phyloP scores from a whole-genome alignment of 2,113 vertebrate genomes.

The Motacilla alba region DNA sequence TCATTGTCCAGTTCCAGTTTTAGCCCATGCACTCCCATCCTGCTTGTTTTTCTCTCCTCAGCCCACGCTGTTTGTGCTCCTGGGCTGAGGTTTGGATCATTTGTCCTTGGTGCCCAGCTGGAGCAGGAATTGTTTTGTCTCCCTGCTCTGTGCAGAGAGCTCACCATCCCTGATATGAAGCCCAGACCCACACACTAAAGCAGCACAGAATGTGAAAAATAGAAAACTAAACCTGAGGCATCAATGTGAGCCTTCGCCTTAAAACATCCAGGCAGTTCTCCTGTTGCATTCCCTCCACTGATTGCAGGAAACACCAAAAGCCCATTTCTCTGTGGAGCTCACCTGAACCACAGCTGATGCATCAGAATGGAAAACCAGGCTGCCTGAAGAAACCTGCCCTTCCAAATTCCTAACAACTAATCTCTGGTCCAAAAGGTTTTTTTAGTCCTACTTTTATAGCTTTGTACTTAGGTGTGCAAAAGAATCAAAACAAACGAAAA shows the following conservation, averaged over 20 bases:
- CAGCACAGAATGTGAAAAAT: neutral
- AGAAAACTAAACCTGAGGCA: neutral
- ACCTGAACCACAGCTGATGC: neutral
- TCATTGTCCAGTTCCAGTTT: too few relatives aligned
- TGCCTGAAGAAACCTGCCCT: neutral
- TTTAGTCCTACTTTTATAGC: neutral
- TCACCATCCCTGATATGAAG: neutral
- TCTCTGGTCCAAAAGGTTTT: neutral
- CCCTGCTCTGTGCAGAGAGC: too few relatives aligned
- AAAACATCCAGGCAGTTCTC: neutral
- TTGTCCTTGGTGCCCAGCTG: too few relatives aligned
- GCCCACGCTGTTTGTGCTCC: too few relatives aligned
- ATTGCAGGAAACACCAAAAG: neutral
- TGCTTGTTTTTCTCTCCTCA: neutral
- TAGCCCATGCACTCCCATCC: neutral
- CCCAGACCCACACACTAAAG: neutral
- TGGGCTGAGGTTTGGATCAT: too few relatives aligned
- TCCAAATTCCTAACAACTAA: neutral
- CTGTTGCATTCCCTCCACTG: accelerated
- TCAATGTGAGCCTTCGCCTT: neutral
- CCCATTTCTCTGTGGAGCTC: neutral
- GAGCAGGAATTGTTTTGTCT: too few relatives aligned
- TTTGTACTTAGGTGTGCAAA: neutral
- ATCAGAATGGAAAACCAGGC: neutral
- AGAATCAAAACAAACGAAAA: neutral